Conservation (phyloP, 1,140 invertebrate species). For the Micrasema longulum region DNA sequence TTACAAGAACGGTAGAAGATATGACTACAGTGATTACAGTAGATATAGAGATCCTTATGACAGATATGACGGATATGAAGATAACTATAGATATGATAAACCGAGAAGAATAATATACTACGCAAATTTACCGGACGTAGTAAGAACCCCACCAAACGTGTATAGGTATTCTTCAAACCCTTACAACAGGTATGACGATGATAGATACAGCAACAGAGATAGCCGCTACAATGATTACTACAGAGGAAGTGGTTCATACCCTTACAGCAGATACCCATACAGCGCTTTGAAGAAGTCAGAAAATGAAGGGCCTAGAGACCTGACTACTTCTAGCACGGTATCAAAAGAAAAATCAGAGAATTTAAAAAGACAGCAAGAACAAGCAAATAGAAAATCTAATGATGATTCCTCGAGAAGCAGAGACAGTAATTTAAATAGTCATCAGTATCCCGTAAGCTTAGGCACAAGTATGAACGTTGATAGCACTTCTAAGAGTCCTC, state of each 20-base stretch:
- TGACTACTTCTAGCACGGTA: conserved; percentile 59
- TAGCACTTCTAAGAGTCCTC: conserved; percentile 57
- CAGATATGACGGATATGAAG: conserved; percentile 60
- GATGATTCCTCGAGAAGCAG: conserved; percentile 55
- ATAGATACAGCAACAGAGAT: conserved; percentile 59
- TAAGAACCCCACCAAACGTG: conserved; percentile 64
- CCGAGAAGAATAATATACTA: conserved; percentile 68
- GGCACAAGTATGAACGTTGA: conserved; percentile 48
- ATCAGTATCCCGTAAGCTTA: conserved; percentile 63
- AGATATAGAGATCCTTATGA: conserved; percentile 59
- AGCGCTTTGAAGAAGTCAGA: conserved; percentile 64
- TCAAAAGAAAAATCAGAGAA: conserved; percentile 64
- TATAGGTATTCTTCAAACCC: conserved; percentile 63
- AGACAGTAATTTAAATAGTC: conserved; percentile 63
- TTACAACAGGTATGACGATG: conserved; percentile 63
- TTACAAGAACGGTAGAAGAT: conserved; percentile 56
- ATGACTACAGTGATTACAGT: conserved; percentile 52
- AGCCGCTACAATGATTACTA: conserved; percentile 56
- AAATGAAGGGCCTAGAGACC: conserved; percentile 64
- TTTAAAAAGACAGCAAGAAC: conserved; percentile 62
- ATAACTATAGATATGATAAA: conserved; percentile 61
- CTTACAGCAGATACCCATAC: conserved; percentile 55
- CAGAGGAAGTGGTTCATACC: conserved; percentile 38
- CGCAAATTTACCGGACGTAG: conserved; percentile 66
- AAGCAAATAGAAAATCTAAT: conserved; percentile 58